Evolutionary conservation across 2,113 vertebrate genomes (phyloP), one percentile per base, ranked within the genome.

Genomic region (Forbesichthys agassizii): DNA sequence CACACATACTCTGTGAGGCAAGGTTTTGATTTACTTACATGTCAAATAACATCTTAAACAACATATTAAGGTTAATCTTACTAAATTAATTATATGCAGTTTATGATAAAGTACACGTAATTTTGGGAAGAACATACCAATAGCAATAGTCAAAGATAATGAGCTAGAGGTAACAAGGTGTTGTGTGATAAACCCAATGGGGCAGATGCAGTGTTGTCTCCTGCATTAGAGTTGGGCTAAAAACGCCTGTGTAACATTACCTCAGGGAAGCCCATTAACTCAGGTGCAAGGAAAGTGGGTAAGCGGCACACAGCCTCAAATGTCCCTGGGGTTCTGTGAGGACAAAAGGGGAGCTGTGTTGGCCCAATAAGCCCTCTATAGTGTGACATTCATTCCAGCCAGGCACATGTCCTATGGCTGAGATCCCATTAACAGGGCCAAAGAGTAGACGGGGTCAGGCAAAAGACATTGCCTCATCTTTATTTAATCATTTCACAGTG

Each of bases 401-500:
- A 62, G 66, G 61, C 79, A 81, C 67, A 75, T 74, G 73, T 74
- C 61, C 67, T 4, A 36, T 7, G 52, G 62, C 64, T 55, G 55
- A 8, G 18, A 68, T 71, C 71, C 69, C 74, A 84, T 84, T 76
- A 78, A 64, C 63, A 36, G 53, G 47, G 61, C 56, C 57, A 66
- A 42, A 66, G 64, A 68, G 56, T 62, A 69, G 64, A 74, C 14
- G 51, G 64, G 68, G 67, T 74, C 46, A 33, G 78, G 46, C 4
- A 73, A 64, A 71, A 79, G 69, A 75, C 69, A 62, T 6, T 13
- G 71, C 52, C 69, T 77, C 76, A 69, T 85, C 76, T 82, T 78
- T 79, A 61, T 80, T 83, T 85, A 83, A 81, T 87, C 83, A 82
- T 62, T 27, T 47, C 67, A 64, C 16, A 0, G 61, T 53, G 64